Conservation (phyloP, 2,113 vertebrate species). For the Fregetta grallaria region DNA sequence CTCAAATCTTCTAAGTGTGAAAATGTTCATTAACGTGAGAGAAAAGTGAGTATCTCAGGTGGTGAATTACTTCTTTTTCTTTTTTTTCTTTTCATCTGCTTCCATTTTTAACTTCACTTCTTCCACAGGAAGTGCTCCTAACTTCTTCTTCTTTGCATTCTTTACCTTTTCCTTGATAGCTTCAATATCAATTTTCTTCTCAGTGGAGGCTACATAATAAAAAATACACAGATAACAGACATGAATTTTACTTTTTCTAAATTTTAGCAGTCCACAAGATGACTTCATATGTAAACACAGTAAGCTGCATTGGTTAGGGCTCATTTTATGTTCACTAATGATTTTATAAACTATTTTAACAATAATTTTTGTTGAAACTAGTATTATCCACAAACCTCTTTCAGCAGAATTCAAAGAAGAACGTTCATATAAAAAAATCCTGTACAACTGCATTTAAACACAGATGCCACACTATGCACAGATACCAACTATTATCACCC, state of each 20-base stretch:
- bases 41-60: neutral
- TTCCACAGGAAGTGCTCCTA: slow-evolving; percentile 86
- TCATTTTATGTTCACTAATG: neutral
- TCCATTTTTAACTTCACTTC: slow-evolving; percentile 73
- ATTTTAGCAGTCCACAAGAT: neutral
- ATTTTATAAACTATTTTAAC: neutral
- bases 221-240: neutral
- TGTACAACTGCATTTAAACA: neutral
- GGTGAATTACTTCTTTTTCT: slow-evolving; percentile 69
- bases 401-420: neutral
- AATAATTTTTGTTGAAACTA: neutral
- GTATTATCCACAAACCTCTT: neutral
- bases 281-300: neutral
- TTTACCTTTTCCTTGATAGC: slow-evolving; percentile 92
- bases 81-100: slow-evolving; percentile 79
- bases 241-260: neutral
- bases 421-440: neutral
- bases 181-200: slow-evolving; percentile 89
- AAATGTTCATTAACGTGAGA: neutral
- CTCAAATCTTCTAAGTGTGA: neutral
- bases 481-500: neutral
- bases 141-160: slow-evolving; percentile 91
- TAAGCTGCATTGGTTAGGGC: neutral
- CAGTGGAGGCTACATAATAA: slow-evolving; percentile 74
- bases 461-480: neutral